These are phyloP conservation scores for Spodoptera exigua DNA, from an alignment of 2,888 invertebrate genomes.

Conservation along the genomic window DNA sequence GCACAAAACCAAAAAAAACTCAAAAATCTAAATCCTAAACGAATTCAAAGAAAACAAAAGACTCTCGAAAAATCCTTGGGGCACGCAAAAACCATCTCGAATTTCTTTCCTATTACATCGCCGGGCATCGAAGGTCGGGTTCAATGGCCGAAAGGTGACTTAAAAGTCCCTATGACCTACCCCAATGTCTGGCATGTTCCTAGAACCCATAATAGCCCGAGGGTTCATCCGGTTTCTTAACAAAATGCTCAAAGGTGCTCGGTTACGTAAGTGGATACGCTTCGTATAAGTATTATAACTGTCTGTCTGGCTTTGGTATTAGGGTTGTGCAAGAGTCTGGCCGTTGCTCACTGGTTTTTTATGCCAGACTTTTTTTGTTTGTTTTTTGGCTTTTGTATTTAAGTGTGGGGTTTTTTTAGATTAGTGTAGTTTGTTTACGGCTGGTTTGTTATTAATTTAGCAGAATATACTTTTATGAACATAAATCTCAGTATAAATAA, in stretches of 20 bases:
- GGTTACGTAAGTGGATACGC: constrained; percentile 52
- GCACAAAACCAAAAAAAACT: neutral
- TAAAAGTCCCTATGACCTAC: constrained; percentile 81
- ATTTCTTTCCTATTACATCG: constrained; percentile 45
- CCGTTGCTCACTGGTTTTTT: neutral
- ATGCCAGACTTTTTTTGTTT: neutral
- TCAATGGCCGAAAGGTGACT: constrained; percentile 83
- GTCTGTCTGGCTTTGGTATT: constrained; percentile 36
- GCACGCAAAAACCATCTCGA: constrained; percentile 38
- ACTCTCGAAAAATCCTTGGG: constrained; percentile 24
- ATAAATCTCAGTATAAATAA: neutral
- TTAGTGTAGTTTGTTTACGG: no score
- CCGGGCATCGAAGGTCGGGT: constrained; percentile 58
- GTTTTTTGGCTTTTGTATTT: no score
- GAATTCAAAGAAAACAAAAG: no score
- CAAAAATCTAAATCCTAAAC: neutral
- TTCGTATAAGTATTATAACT: constrained; percentile 50
- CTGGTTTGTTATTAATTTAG: no score
- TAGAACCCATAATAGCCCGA: constrained; percentile 38
- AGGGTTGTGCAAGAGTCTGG: constrained; percentile 31
- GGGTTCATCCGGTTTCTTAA: constrained; percentile 55
- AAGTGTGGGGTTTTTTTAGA: no score
- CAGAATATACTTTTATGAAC: no score
- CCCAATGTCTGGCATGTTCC: constrained; percentile 58
- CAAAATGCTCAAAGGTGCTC: constrained; percentile 55